Conservation (phyloP, 1,140 invertebrate species). For the Aphaenogaster floridana region DNA sequence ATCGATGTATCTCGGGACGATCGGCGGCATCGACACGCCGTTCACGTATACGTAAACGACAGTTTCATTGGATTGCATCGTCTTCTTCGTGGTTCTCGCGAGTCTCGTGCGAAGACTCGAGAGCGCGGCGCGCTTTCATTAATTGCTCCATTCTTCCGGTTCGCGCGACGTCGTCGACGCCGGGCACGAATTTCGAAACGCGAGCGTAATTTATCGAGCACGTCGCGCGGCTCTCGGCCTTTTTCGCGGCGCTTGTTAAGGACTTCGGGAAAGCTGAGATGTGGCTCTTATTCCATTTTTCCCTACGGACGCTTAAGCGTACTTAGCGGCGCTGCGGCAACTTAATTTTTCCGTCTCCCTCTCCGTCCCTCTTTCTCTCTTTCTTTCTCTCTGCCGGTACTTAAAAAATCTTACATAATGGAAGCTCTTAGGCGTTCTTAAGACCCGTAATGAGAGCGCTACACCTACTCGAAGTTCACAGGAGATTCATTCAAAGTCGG, state of each 20-base stretch:
- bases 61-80: constrained; percentile 74
- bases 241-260: constrained; percentile 35
- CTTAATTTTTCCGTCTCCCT: constrained; percentile 45
- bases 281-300: constrained; percentile 50
- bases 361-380: neutral
- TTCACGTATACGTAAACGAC: constrained; percentile 77
- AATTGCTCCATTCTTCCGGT: constrained; percentile 80
- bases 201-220: constrained; percentile 69
- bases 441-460: constrained; percentile 56
- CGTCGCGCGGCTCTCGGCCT: constrained; percentile 33
- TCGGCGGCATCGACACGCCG: constrained; percentile 64
- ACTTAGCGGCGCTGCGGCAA: constrained; percentile 51
- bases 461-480: constrained; percentile 51
- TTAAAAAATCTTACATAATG: constrained; percentile 64
- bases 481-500: constrained; percentile 58
- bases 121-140: constrained; percentile 73
- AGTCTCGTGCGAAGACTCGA: constrained; percentile 4
- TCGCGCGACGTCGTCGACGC: constrained; percentile 56
- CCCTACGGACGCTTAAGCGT: constrained; percentile 40
- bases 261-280: constrained; percentile 38
- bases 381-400: constrained; percentile 37
- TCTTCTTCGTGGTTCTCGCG: neutral
- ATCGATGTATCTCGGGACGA: constrained; percentile 28
- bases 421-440: constrained; percentile 61
- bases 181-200: constrained; percentile 77